Evolutionary conservation across 1,140 invertebrate genomes (phyloP).

Genomic region (Papilio dardanus): DNA sequence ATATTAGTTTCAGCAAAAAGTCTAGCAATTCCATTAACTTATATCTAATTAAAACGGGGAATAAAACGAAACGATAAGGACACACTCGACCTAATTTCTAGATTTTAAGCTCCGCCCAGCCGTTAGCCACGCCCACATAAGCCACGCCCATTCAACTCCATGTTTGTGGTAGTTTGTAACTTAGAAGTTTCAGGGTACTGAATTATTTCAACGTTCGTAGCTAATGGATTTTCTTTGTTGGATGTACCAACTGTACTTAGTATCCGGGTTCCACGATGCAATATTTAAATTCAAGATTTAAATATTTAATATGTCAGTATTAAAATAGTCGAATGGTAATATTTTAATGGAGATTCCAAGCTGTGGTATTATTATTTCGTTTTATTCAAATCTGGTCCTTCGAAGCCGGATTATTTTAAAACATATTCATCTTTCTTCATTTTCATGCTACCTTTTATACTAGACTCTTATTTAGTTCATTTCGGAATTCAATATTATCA

Average conservation of each 20-base stretch:
- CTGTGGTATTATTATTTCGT: background rate
- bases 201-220: constrained; percentile 22
- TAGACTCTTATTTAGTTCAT: too few relatives aligned
- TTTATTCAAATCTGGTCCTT: background rate
- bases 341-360: background rate
- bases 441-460: too few relatives aligned
- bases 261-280: constrained; percentile 7
- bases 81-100: constrained; percentile 30
- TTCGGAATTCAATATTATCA: too few relatives aligned
- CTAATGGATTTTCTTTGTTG: constrained; percentile 33
- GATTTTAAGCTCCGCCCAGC: background rate
- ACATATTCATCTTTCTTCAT: background rate
- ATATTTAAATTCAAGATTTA: constrained; percentile 9
- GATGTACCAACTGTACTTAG: constrained; percentile 15
- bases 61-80: constrained; percentile 36
- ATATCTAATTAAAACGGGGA: constrained; percentile 28
- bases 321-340: background rate
- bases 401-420: background rate
- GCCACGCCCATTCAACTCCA: constrained; percentile 27
- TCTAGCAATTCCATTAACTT: constrained; percentile 27
- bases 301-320: background rate
- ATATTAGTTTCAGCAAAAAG: constrained; percentile 3
- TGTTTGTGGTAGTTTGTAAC: constrained; percentile 42
- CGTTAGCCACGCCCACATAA: constrained; percentile 43
- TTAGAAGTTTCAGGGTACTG: constrained; percentile 11